Conservation (phyloP, 1,140 invertebrate genomes). For the Luehdorfia chinensis region DNA sequence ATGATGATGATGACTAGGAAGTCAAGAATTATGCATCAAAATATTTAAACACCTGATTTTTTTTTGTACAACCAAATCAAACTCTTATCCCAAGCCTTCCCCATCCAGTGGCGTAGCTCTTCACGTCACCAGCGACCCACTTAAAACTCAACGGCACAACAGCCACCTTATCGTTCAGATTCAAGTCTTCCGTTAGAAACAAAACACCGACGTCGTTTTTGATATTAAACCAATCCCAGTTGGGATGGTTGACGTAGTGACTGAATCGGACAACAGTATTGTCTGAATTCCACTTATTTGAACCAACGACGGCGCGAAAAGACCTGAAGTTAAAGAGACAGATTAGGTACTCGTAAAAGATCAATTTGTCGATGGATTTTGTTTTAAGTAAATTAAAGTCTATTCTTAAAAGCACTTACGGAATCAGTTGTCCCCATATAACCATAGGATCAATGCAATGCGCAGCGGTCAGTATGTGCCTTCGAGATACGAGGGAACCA, state of each 20-base stretch:
- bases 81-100: no score
- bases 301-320: not conserved
- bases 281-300: not conserved
- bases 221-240: constrained; percentile 19
- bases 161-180: constrained; percentile 13
- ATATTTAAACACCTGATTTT: no score
- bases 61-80: no score
- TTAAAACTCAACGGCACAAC: constrained; percentile 23
- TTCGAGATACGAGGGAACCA: constrained; percentile 32
- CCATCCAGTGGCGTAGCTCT: constrained; percentile 35
- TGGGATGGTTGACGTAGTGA: constrained; percentile 25
- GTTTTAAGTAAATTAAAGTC: no score
- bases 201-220: constrained; percentile 39
- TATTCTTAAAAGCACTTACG: constrained; percentile 33
- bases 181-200: constrained; percentile 13
- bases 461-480: constrained; percentile 37
- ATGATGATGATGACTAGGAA: no score
- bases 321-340: no score
- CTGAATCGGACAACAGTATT: constrained; percentile 18
- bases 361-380: no score
- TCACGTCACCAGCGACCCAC: constrained; percentile 17
- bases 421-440: constrained; percentile 20
- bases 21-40: no score
- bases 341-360: no score
- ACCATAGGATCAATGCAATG: constrained; percentile 41